Percentiles rank a stretch among this genome's conserved stretches.
Conservation (phyloP, 2,113 vertebrate species). For the Grus americana region DNA sequence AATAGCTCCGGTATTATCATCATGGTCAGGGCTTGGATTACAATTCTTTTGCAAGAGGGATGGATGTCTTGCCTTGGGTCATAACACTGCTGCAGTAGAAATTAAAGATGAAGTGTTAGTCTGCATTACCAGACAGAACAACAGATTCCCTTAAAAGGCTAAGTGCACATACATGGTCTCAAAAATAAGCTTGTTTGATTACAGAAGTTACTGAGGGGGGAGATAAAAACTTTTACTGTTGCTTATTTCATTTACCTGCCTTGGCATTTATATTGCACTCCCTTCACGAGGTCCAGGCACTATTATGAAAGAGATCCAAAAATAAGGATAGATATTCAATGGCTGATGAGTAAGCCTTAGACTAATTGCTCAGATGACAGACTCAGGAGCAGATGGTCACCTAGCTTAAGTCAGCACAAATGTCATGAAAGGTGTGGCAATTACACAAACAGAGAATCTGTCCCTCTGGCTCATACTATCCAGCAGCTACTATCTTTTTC, state of each 20-base stretch:
- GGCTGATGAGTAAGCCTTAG: not conserved
- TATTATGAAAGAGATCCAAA: not conserved
- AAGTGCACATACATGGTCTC: not conserved
- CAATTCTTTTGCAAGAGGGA: not conserved
- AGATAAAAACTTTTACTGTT: not conserved
- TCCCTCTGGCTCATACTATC: not conserved
- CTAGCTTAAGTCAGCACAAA: not conserved
- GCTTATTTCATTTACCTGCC: not conserved
- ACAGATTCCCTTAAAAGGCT: not conserved
- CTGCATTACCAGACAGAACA: constrained; percentile 5
- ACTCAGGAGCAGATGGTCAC: not conserved
- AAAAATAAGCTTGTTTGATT: not conserved
- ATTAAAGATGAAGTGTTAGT: not conserved
- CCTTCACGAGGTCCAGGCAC: not conserved
- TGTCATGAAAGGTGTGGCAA: not conserved
- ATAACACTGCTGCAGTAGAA: not conserved
- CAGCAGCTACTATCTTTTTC: not conserved
- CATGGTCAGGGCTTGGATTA: not conserved
- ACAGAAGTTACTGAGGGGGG: not conserved
- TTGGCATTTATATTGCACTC: not conserved
- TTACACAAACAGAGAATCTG: not conserved
- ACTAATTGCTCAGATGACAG: not conserved
- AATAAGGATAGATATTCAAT: not conserved
- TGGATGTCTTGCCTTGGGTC: not conserved
- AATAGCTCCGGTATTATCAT: not conserved